Percentiles rank a stretch among this genome's conserved stretches.
phyloP scores from a whole-genome alignment of 2,113 vertebrate genomes.

The Ammospiza nelsoni region DNA sequence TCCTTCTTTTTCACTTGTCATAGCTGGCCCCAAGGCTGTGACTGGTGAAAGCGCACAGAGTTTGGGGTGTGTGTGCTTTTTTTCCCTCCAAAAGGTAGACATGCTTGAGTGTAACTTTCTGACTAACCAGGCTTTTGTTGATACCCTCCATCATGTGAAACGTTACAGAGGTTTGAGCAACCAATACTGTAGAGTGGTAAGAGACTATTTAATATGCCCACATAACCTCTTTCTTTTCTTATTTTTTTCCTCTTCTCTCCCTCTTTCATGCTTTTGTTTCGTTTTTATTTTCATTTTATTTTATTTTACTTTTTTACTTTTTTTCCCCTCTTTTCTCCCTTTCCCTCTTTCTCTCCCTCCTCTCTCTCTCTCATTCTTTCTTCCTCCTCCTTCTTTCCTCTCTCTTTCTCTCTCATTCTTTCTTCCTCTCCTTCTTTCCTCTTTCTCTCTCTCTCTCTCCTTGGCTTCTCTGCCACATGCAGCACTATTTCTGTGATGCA shows the following conservation, averaged over 20 bases:
- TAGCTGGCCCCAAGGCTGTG: conserved; percentile 63
- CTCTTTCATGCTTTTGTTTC: conserved; percentile 77
- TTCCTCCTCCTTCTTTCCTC: conserved; percentile 51
- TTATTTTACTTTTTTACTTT: conserved; percentile 67
- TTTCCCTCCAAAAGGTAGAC: conserved; percentile 67
- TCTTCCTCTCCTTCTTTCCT: conserved; percentile 54
- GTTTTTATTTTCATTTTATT: conserved; percentile 60
- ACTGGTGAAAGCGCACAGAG: conserved; percentile 71
- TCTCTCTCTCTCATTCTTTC: conserved; percentile 8
- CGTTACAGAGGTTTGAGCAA: conserved; percentile 76
- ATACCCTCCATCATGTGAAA: conserved; percentile 75
- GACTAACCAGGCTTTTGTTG: conserved; percentile 81
- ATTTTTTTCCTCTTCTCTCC: conserved; percentile 93
- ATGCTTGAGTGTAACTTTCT: conserved; percentile 67
- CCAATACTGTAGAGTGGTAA: conserved; percentile 81
- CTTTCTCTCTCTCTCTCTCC: conserved; percentile 64
- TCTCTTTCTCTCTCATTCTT: conserved; percentile 12
- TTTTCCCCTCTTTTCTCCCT: conserved; percentile 58
- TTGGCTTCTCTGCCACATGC: conserved; percentile 82
- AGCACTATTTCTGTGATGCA: conserved; percentile 99
- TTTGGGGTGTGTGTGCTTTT: conserved; percentile 72
- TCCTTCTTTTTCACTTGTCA: conserved; percentile 79
- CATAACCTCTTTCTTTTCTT: conserved; percentile 95
- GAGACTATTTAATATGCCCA: conserved; percentile 82
- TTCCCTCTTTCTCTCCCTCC: conserved; percentile 65